Evolutionary conservation across 2,113 vertebrate genomes (phyloP).

Genomic region (Callocephalon fimbriatum): DNA sequence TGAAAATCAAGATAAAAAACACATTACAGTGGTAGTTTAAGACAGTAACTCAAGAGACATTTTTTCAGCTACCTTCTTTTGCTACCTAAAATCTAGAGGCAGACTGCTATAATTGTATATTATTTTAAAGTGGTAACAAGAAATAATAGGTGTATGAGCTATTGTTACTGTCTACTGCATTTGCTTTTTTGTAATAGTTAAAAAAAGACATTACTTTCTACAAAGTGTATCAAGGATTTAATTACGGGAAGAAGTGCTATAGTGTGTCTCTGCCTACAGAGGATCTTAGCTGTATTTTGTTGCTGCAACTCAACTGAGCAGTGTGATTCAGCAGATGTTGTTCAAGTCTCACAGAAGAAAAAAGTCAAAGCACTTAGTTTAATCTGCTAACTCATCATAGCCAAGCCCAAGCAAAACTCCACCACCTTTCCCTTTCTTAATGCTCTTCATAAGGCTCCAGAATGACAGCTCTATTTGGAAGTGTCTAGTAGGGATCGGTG

Average conservation of each 20-base stretch:
- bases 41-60: background rate
- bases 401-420: background rate
- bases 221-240: background rate
- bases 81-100: background rate
- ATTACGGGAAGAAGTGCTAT: background rate
- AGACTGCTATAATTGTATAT: background rate
- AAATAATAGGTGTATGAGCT: background rate
- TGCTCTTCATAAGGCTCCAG: background rate
- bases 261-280: background rate
- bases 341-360: background rate
- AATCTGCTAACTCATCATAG: background rate
- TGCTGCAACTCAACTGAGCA: background rate
- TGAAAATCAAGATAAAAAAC: background rate
- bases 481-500: background rate
- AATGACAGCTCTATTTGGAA: background rate
- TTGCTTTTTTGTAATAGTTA: background rate
- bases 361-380: background rate
- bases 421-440: background rate
- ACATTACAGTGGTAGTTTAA: background rate
- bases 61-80: background rate
- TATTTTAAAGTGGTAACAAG: background rate
- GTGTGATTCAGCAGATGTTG: background rate
- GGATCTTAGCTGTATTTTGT: background rate
- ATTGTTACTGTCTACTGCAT: background rate
- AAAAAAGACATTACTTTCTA: background rate